Evolutionary conservation across 2,113 vertebrate genomes (phyloP).

Genomic region (Carettochelys insculpta): DNA sequence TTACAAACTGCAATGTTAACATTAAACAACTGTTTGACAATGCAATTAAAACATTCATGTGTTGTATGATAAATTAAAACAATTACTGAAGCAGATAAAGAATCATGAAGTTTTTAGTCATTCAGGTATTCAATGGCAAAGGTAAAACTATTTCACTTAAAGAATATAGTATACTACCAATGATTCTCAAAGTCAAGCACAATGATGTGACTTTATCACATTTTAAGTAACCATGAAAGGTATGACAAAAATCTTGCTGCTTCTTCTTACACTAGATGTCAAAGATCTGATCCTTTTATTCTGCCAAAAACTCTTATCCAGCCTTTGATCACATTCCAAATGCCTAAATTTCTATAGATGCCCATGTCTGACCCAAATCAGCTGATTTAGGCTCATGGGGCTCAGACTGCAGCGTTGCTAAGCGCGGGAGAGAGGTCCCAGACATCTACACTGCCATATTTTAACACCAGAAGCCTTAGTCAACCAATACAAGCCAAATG

Average conservation of each 20-base stretch:
- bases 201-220: not conserved
- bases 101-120: not conserved
- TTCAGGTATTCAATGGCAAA: not conserved
- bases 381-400: no score
- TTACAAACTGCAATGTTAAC: not conserved
- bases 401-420: no score
- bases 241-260: not conserved
- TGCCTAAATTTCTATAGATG: no score
- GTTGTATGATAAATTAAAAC: not conserved
- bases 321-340: not conserved
- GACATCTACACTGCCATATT: no score
- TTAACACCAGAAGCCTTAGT: no score
- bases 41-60: not conserved
- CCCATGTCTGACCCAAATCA: no score
- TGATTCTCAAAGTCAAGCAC: not conserved
- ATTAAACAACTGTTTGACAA: not conserved
- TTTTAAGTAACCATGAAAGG: not conserved
- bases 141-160: not conserved
- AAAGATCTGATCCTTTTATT: not conserved
- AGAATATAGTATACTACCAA: not conserved
- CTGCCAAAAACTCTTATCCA: fast-evolving
- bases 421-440: no score
- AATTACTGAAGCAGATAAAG: not conserved
- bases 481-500: no score
- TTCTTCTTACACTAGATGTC: not conserved